phyloP scores from a whole-genome alignment of 2,888 invertebrate species.

The Sinhomidia bicolor region DNA sequence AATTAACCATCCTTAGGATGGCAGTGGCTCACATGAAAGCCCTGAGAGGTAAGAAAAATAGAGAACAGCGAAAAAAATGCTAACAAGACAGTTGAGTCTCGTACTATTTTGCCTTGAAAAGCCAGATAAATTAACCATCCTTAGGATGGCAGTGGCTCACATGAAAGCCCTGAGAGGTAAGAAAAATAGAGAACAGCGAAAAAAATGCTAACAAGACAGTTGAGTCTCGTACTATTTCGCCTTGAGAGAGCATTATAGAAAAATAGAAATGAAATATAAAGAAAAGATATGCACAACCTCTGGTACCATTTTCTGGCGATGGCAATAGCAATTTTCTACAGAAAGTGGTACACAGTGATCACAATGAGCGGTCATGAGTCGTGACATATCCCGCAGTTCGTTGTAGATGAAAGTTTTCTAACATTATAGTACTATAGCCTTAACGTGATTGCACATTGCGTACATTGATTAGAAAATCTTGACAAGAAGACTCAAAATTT shows the following conservation, averaged over 20 bases:
- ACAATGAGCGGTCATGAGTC: slow-evolving; percentile 42
- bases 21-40: slow-evolving; percentile 99
- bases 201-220: neutral
- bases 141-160: slow-evolving; percentile 99
- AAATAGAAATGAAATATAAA: neutral
- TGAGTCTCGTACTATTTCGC: neutral
- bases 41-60: slow-evolving; percentile 88
- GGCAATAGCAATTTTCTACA: slow-evolving; percentile 10
- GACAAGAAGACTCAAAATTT: slow-evolving; percentile 1
- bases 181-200: neutral
- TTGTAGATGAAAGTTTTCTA: slow-evolving; percentile 48
- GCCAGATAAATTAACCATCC: slow-evolving; percentile 99
- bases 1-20: slow-evolving; percentile 99
- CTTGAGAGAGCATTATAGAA: neutral
- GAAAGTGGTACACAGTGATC: slow-evolving; percentile 53
- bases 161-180: slow-evolving; percentile 98
- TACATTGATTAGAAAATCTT: slow-evolving; percentile 19
- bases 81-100: too few species aligned
- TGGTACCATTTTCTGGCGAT: neutral
- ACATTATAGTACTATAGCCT: neutral
- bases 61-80: neutral
- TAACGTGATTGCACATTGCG: neutral
- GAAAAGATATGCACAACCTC: too few species aligned
- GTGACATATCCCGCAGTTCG: slow-evolving; percentile 60
- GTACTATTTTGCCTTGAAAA: slow-evolving; percentile 83